Conservation (phyloP, 2,113 vertebrate genomes). For the Ammodytes dubius region DNA sequence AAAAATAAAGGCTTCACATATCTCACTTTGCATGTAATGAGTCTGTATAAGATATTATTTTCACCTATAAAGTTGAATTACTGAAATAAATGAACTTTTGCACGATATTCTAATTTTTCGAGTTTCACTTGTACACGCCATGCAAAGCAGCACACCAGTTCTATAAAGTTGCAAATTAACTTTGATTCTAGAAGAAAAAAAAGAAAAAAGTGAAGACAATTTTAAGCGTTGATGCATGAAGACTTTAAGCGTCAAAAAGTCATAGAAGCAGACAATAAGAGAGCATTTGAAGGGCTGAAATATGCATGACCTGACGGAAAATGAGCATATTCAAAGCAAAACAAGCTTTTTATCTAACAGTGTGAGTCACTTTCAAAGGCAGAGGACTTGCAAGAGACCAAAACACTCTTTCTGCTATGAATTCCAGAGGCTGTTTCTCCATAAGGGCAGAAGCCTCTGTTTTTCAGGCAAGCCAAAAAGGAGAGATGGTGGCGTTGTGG, state of each 20-base stretch:
- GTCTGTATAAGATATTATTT: too few species aligned
- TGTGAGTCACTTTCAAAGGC: slow-evolving; percentile 56
- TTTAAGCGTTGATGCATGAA: slow-evolving; percentile 45
- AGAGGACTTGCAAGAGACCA: slow-evolving; percentile 37
- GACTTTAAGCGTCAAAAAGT: slow-evolving; percentile 61
- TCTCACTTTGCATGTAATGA: too few species aligned
- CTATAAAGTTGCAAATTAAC: slow-evolving; percentile 30
- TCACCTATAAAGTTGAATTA: too few species aligned
- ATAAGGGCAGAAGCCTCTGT: slow-evolving; percentile 24
- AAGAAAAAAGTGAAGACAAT: slow-evolving; percentile 31
- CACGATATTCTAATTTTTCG: too few species aligned
- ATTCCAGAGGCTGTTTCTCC: slow-evolving; percentile 32
- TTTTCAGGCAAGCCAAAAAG: slow-evolving; percentile 33
- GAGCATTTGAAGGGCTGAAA: slow-evolving; percentile 71
- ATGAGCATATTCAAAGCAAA: slow-evolving; percentile 71
- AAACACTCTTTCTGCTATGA: slow-evolving; percentile 26
- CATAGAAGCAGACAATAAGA: slow-evolving; percentile 65
- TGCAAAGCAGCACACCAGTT: not conserved
- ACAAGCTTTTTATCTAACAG: slow-evolving; percentile 70
- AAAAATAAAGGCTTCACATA: too few species aligned
- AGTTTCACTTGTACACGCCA: not conserved
- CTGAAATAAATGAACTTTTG: too few species aligned
- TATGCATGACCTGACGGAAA: slow-evolving; percentile 79
- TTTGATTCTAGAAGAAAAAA: slow-evolving; percentile 39
- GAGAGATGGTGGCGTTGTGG: slow-evolving; percentile 19